Evolutionary conservation across 2,888 invertebrate species (phyloP).

Genomic region (Protodeltote pygarga): DNA sequence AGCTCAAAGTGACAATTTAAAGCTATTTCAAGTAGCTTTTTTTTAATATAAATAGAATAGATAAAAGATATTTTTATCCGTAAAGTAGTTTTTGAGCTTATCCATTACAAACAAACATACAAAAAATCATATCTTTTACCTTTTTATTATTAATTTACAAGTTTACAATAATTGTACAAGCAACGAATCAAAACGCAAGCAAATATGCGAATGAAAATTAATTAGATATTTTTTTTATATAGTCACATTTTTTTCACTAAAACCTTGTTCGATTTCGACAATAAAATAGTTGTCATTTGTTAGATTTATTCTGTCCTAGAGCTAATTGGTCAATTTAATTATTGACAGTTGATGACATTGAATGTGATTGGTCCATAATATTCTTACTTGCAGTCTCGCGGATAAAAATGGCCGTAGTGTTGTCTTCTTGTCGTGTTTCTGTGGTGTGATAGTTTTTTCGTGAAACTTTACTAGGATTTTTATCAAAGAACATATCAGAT

Average conservation of each 20-base stretch:
- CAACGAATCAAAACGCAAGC: too few species aligned
- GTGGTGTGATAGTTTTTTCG: conserved; percentile 64
- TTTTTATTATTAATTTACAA: too few species aligned
- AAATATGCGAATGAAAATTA: neutral
- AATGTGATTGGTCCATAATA: conserved; percentile 57
- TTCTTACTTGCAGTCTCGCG: conserved; percentile 71
- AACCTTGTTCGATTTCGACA: conserved; percentile 8
- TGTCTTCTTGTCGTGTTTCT: conserved; percentile 70
- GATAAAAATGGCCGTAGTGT: conserved; percentile 85
- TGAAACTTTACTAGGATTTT: conserved; percentile 61
- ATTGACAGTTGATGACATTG: conserved; percentile 30
- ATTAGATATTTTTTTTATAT: conserved; percentile 12
- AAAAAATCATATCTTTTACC: too few species aligned
- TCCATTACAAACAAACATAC: too few species aligned
- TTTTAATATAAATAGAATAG: too few species aligned
- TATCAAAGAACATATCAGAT: conserved; percentile 48
- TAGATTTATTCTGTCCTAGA: conserved; percentile 5
- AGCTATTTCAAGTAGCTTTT: too few species aligned
- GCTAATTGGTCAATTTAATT: conserved; percentile 44
- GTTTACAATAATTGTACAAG: too few species aligned
- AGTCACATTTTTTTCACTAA: conserved; percentile 23
- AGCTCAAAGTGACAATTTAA: too few species aligned
- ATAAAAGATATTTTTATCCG: too few species aligned
- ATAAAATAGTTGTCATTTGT: conserved; percentile 42
- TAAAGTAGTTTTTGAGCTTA: too few species aligned